A percentile compares a stretch with the other conserved stretches of the same genome.
These are phyloP conservation scores for Chaetodon trifasciatus DNA, from an alignment of 2,797 vertebrate genomes.

Conservation along the genomic window DNA sequence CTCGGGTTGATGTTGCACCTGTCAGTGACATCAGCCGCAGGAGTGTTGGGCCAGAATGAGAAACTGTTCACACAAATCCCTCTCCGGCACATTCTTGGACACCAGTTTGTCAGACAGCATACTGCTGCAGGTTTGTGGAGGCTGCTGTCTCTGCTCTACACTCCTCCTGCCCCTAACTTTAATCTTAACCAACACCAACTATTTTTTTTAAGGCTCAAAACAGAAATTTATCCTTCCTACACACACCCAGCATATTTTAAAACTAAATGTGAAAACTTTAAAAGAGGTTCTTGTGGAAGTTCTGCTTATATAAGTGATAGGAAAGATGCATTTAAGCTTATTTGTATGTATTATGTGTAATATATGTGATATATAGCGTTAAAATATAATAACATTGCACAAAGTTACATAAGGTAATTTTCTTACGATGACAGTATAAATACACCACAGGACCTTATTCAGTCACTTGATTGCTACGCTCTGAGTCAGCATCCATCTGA, in stretches of 20 bases:
- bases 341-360: not conserved
- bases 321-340: not conserved
- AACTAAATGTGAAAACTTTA: not conserved
- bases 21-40: constrained; percentile 42
- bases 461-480: not conserved
- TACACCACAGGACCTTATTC: not conserved
- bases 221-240: constrained; percentile 1
- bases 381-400: not conserved
- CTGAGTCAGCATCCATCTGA: not conserved
- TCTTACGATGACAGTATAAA: too few relatives aligned
- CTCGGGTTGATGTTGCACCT: constrained; percentile 35
- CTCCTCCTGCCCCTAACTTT: constrained; percentile 2
- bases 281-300: not conserved
- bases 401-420: not conserved
- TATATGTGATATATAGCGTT: not conserved
- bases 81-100: constrained; percentile 25
- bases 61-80: constrained; percentile 46
- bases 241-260: not conserved
- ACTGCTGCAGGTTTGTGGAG: constrained; percentile 22
- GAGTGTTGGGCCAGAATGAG: constrained; percentile 18
- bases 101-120: not conserved
- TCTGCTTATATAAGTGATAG: not conserved
- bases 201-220: not conserved
- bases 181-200: constrained; percentile 13
- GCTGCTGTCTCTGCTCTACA: not conserved